phyloP scores from a whole-genome alignment of 2,113 vertebrate genomes.

The Thomomys bottae region DNA sequence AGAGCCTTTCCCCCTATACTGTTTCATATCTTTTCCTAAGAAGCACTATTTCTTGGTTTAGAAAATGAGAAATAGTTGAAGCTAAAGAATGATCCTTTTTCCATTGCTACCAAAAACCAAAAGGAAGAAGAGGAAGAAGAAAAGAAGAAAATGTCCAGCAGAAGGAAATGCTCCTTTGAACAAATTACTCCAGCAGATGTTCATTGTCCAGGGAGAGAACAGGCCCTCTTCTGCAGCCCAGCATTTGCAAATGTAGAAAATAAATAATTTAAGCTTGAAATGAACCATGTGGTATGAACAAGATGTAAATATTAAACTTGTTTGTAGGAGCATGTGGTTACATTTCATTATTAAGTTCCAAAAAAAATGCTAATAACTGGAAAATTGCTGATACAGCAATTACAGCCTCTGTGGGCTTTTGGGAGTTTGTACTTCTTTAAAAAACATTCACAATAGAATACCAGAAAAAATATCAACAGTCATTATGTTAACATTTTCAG shows the following conservation, averaged over 20 bases:
- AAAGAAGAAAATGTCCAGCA: not conserved
- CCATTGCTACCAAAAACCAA: slow-evolving; percentile 23
- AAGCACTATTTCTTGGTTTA: slow-evolving; percentile 63
- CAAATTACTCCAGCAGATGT: slow-evolving; percentile 75
- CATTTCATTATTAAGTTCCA: not conserved
- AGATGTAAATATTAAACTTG: slow-evolving; percentile 59
- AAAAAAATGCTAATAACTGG: not conserved
- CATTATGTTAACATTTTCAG: slow-evolving; percentile 4
- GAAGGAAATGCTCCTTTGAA: slow-evolving; percentile 17
- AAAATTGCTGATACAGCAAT: not conserved
- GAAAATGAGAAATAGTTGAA: slow-evolving; percentile 48
- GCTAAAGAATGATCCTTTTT: slow-evolving; percentile 70
- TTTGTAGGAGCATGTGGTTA: slow-evolving; percentile 14
- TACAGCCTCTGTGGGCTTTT: not conserved
- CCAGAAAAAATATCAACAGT: not conserved
- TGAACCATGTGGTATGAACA: slow-evolving; percentile 53
- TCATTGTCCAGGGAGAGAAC: slow-evolving; percentile 69
- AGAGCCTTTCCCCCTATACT: not conserved
- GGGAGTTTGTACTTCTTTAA: not conserved
- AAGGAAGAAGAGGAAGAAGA: not conserved
- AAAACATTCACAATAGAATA: not conserved
- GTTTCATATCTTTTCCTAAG: slow-evolving; percentile 34
- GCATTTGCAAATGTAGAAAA: slow-evolving; percentile 60
- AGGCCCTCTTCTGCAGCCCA: slow-evolving; percentile 52
- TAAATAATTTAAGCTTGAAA: slow-evolving; percentile 73